Base-by-base conservation (phyloP, 2,888 invertebrate genomes). In the Dynastes grantii region DNA sequence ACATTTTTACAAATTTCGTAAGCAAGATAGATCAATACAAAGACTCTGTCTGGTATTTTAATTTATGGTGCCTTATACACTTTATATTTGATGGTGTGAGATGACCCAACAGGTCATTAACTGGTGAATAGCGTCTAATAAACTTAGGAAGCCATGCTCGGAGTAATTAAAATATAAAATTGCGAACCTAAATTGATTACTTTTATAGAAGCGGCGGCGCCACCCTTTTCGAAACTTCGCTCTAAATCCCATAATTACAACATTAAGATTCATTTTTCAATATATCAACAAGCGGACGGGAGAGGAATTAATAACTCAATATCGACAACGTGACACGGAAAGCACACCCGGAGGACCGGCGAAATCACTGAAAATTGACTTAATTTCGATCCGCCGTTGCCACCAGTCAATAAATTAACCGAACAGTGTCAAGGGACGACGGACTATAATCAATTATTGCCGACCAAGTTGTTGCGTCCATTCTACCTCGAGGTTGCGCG, bases 311-410 rank as follows among this genome's bases (percentile, higher is more conserved):
- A 67, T 67, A 67, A 67, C 67, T 67, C 27, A 49, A 27, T 49
- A 67, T 45, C 67, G 16, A 67, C 67, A 49, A 16, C 49, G 67
- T 67, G 67, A 67, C 67, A 67, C 16, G 67, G 45, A 45, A 67
- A 67, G 45, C 22, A 67, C 67, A 49, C 67, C 67, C 67, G n/a
- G 45, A 63, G 67, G 49, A 49, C 45, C 45, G 45, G n/a, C 45
- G 45, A 49, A 67, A 67, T 67, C 67, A 67, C 67, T 49, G 67
- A 67, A 67, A 67, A 67, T 67, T 67, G 67, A 67, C 67, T 67
- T 67, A 67, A 67, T 67, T 67, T 67, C 67, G 67, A 67, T 67
- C 67, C 45, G 45, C 13, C 45, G 67, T 45, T 32, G 49, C 49
- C 67, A 45, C 45, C 67, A 49, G 45, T 67, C 67, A 40, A 67